Evolutionary conservation across 1,140 invertebrate species (phyloP), one percentile per base, ranked within the genome.

Genomic region (Laodelphax striatellus): DNA sequence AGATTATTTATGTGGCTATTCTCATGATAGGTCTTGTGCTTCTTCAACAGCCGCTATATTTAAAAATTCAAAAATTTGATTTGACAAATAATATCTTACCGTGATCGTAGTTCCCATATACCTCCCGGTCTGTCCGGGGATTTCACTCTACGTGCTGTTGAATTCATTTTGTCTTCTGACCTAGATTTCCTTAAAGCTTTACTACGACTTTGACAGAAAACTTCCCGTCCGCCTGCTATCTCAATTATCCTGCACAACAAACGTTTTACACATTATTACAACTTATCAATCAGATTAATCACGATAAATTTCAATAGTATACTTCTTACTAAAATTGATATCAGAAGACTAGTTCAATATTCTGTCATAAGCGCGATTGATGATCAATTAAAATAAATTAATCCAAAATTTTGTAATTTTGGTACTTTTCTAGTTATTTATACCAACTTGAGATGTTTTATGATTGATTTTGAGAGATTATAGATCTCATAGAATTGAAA

Each of bases 171-270:
- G 64, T 77, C 77, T 62, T 80, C 79, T 50, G 71, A 63, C 28
- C 65, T 57, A 58, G 67, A 67, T 65, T 87, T 88, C 65, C 86
- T 77, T 55, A 82, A 80, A 52, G 86, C 85, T 77, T 89, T 87
- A 67, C 83, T 87, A 67, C 88, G 75, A 71, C 86, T 90, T 70
- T 89, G 87, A 38, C 88, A 90, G 72, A 87, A 91, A 52, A 92
- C 79, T 75, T 92, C 88, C 57, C 88, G 78, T 57, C 90, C 90
- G 64, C 89, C 89, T 44, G 88, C 89, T 71, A 91, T 90, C 79
- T 92, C 88, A 73, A 90, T 90, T 71, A 90, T 89, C 73, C 88
- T 88, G 73, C 70, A n/a, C 80, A 71, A 11, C 31, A 52, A 62
- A 52, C 31, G 52, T 53, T 57, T 57, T 31, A 57, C 17, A 58